Conservation (phyloP, 2,797 vertebrate genomes). For the Crenichthys baileyi region DNA sequence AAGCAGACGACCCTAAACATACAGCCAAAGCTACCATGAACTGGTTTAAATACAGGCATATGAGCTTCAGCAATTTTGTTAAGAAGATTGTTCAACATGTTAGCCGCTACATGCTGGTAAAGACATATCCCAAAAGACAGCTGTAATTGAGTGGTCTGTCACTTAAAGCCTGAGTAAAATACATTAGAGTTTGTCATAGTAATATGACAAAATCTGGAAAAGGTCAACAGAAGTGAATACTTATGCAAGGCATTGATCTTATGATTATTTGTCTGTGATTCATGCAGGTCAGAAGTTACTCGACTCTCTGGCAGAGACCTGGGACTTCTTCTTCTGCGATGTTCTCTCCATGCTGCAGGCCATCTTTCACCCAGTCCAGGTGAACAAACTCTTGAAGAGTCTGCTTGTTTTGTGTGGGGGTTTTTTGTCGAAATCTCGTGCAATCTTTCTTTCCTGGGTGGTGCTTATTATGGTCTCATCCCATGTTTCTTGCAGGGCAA, state of each 20-base stretch:
- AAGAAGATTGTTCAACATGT: neutral
- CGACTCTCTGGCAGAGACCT: slow-evolving; percentile 96
- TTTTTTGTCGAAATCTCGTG: neutral
- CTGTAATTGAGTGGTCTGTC: neutral
- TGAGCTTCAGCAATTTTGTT: neutral
- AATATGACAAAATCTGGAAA: neutral
- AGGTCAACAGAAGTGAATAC: neutral
- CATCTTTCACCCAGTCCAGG: slow-evolving; percentile 98
- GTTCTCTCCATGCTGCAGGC: slow-evolving; percentile 96
- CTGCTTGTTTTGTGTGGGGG: neutral
- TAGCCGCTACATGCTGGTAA: neutral
- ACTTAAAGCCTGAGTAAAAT: neutral
- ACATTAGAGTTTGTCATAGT: neutral
- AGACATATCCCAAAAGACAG: neutral
- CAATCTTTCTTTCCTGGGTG: no score
- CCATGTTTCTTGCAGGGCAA: slow-evolving; percentile 85
- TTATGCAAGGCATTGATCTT: neutral
- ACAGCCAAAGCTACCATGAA: neutral
- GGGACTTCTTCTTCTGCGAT: slow-evolving; percentile 99
- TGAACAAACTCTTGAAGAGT: slow-evolving; percentile 48
- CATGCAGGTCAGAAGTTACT: slow-evolving; percentile 94
- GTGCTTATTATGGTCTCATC: neutral
- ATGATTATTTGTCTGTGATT: slow-evolving; percentile 11
- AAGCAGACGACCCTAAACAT: neutral
- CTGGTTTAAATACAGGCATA: neutral